Conservation (phyloP, 2,113 vertebrate genomes). For the Phylloscopus trochiloides region DNA sequence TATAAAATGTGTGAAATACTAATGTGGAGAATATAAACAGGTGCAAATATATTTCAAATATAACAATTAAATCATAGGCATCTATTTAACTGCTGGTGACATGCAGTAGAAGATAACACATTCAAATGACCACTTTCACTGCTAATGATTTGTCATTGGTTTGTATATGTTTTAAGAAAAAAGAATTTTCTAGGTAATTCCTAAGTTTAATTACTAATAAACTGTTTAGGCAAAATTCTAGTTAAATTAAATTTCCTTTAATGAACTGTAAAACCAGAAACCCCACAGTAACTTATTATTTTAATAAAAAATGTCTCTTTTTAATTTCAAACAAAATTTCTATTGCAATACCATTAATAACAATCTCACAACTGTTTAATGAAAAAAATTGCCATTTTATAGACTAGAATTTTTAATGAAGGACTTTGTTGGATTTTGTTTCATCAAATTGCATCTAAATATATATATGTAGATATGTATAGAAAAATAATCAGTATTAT, state of each 20-base stretch:
- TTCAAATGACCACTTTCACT: neutral
- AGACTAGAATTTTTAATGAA: neutral
- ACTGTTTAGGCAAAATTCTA: neutral
- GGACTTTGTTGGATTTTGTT: neutral
- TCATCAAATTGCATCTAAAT: neutral
- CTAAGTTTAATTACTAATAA: neutral
- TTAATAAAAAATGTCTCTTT: neutral
- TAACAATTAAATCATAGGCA: neutral
- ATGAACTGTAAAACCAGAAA: conserved; percentile 16
- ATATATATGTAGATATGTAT: neutral
- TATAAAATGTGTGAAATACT: neutral
- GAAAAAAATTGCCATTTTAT: neutral
- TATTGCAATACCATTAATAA: neutral
- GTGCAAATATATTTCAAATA: conserved; percentile 1
- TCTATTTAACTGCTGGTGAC: conserved; percentile 23
- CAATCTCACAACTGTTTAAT: neutral
- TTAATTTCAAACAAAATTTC: neutral
- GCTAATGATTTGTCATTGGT: neutral
- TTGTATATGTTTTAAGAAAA: neutral
- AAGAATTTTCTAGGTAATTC: neutral
- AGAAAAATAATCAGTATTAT: neutral
- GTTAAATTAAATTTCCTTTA: no score
- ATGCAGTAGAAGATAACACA: neutral
- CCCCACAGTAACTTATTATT: neutral
- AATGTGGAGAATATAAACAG: neutral